Evolutionary conservation across 2,113 vertebrate species (phyloP).

Genomic region (Solea solea): DNA sequence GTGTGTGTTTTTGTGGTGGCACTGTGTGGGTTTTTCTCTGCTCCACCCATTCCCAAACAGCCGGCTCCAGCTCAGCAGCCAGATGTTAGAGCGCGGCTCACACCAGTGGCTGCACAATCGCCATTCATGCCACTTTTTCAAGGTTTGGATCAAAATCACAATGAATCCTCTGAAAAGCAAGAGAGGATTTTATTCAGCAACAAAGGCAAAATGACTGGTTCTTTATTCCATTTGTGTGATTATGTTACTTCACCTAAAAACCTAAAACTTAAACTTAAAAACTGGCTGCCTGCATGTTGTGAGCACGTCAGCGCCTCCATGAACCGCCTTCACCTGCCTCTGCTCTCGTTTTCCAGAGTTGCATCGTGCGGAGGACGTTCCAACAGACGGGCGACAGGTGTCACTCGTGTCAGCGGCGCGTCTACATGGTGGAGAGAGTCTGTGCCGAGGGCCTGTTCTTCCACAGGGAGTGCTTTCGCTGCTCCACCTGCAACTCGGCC

Average conservation of each 20-base stretch:
- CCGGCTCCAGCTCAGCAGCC: slow-evolving; percentile 49
- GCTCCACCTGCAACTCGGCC: slow-evolving; percentile 85
- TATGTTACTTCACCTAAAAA: neutral
- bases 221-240: too few relatives aligned
- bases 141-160: slow-evolving; percentile 13
- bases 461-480: slow-evolving; percentile 96
- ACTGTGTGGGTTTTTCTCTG: slow-evolving; percentile 59
- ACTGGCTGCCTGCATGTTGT: neutral
- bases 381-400: slow-evolving; percentile 88
- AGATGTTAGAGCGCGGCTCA: slow-evolving; percentile 57
- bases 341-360: slow-evolving; percentile 75
- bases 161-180: slow-evolving; percentile 8
- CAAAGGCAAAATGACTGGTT: neutral
- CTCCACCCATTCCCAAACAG: slow-evolving; percentile 58
- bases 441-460: slow-evolving; percentile 94
- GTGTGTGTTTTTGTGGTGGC: slow-evolving; percentile 61
- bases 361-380: slow-evolving; percentile 82
- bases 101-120: neutral
- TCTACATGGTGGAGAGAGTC: slow-evolving; percentile 93
- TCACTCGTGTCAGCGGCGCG: slow-evolving; percentile 90
- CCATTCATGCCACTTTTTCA: neutral
- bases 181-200: neutral
- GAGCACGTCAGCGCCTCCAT: neutral
- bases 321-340: neutral
- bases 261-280: too few relatives aligned